Evolutionary conservation across 2,113 vertebrate genomes (phyloP).

Genomic region (Tamias sibiricus): DNA sequence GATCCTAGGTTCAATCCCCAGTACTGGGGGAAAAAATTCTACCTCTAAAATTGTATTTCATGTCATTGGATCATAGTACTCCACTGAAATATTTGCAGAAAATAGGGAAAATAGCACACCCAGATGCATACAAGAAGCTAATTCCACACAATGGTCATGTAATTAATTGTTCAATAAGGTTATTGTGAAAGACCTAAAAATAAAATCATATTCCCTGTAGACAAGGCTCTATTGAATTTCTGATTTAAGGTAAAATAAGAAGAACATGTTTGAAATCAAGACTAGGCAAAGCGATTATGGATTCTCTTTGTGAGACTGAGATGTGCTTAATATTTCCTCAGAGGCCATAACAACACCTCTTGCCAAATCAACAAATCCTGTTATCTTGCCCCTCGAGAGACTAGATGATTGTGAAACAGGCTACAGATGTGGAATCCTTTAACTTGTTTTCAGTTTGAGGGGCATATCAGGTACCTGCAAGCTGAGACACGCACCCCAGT

Average conservation of each 20-base stretch:
- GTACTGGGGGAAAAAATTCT: neutral
- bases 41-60: neutral
- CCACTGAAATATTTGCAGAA: neutral
- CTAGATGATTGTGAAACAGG: neutral
- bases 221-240: neutral
- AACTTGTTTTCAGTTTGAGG: neutral
- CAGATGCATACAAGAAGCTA: neutral
- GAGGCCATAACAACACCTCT: neutral
- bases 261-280: neutral
- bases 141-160: neutral
- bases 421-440: neutral
- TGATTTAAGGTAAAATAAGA: neutral
- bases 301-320: slow-evolving; percentile 20
- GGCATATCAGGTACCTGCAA: neutral
- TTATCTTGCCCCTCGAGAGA: neutral
- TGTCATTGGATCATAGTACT: neutral
- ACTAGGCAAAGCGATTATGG: neutral
- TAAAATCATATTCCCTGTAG: neutral
- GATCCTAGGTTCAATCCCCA: no score
- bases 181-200: neutral
- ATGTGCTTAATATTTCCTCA: slow-evolving; percentile 2
- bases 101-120: neutral
- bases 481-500: accelerated
- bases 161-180: neutral
- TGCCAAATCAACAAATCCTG: slow-evolving; percentile 31